Conservation (phyloP, 92 coral and sea anemone species). For the Umimayanthus chanpuru region DNA sequence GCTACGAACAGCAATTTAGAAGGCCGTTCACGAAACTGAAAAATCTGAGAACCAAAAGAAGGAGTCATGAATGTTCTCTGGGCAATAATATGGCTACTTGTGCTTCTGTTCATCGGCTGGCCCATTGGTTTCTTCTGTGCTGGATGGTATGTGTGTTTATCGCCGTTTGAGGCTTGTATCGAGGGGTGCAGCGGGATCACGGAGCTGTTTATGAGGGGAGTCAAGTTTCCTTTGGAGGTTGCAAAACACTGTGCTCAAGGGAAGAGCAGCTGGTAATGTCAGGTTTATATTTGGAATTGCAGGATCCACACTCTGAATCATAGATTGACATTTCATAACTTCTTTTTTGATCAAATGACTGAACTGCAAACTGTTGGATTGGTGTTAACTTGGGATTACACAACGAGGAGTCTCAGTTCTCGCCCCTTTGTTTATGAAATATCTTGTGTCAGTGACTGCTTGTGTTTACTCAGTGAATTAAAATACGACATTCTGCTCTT, state of each 20-base stretch:
- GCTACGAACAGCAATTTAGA: background rate
- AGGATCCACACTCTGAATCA: background rate
- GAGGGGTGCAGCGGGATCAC: constrained; percentile 55
- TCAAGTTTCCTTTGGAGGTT: constrained; percentile 57
- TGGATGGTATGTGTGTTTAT: constrained; percentile 68
- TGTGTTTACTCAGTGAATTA: background rate
- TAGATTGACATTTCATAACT: background rate
- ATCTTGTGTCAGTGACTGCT: background rate
- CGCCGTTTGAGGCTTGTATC: constrained; percentile 64
- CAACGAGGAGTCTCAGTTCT: background rate
- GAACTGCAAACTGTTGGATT: background rate
- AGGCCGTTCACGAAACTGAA: background rate
- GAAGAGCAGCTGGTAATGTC: constrained; percentile 47
- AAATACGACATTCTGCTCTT: background rate
- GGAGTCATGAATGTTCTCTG: constrained; percentile 57
- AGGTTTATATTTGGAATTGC: background rate
- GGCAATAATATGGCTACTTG: constrained; percentile 60
- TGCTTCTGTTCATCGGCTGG: constrained; percentile 67
- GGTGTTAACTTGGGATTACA: background rate
- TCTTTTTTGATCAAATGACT: background rate
- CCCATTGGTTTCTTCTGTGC: constrained; percentile 68
- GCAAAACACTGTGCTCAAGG: constrained; percentile 63
- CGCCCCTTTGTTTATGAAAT: background rate
- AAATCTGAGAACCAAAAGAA: background rate
- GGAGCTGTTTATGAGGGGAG: constrained; percentile 53